phyloP scores from a whole-genome alignment of 2,113 vertebrate species.

The Glaucomys volans region DNA sequence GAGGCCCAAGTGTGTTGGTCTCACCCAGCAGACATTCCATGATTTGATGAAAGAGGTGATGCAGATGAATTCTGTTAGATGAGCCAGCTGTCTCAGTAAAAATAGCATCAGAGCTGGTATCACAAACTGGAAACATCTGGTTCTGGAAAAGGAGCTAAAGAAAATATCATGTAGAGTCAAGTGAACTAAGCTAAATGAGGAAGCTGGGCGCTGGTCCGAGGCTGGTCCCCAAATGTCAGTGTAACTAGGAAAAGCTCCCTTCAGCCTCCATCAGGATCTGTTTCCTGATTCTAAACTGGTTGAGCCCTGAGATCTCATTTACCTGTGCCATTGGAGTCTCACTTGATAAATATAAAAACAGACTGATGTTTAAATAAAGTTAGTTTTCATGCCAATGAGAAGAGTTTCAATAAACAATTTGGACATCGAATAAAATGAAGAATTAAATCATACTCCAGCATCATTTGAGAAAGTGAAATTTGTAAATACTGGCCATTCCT shows the following conservation, averaged over 20 bases:
- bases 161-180: not conserved
- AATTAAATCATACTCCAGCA: not conserved
- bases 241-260: too few species aligned
- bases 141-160: not conserved
- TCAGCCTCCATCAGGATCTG: not conserved
- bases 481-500: not conserved
- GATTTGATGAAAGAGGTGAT: constrained; percentile 17
- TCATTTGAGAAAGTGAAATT: not conserved
- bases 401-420: not conserved
- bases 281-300: not conserved
- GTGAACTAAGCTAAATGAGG: not conserved
- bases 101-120: not conserved
- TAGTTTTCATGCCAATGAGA: not conserved
- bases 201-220: not conserved
- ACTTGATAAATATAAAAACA: not conserved
- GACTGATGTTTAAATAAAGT: not conserved
- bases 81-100: constrained; percentile 1
- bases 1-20: not conserved
- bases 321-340: not conserved
- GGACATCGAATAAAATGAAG: not conserved
- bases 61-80: not conserved
- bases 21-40: not conserved
- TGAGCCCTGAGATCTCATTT: not conserved
- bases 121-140: constrained; percentile 11
- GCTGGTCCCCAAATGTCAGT: not conserved